phyloP scores from a whole-genome alignment of 2,797 vertebrate species.

The Zalophus californianus region DNA sequence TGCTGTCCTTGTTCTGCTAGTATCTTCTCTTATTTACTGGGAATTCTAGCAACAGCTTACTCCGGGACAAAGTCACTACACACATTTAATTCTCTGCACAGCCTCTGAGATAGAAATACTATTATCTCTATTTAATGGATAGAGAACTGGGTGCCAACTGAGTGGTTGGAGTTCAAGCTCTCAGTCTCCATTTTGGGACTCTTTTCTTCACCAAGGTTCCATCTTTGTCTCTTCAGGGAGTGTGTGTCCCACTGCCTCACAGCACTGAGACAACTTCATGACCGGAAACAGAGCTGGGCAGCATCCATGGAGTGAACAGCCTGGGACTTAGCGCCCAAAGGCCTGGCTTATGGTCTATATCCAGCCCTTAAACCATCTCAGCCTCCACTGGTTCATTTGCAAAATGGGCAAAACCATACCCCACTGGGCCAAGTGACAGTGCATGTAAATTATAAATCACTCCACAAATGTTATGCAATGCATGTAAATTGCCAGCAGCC shows the following conservation, averaged over 20 bases:
- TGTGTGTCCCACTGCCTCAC: background rate
- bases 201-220: background rate
- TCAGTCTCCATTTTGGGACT: background rate
- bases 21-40: background rate
- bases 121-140: background rate
- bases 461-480: background rate
- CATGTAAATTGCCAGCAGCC: background rate
- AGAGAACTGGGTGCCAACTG: background rate
- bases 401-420: background rate
- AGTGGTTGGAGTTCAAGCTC: background rate
- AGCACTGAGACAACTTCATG: background rate
- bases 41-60: background rate
- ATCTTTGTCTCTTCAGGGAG: background rate
- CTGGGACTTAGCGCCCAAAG: background rate
- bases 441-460: background rate
- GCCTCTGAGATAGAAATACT: background rate
- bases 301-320: background rate
- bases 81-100: background rate
- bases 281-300: background rate
- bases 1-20: background rate
- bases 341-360: rapidly evolving
- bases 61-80: background rate
- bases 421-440: background rate
- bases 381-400: background rate
- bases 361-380: background rate